Percentiles rank a stretch among this genome's conserved stretches.
Evolutionary conservation across 1,140 invertebrate species (phyloP).

Genomic region (Portunus trituberculatus): DNA sequence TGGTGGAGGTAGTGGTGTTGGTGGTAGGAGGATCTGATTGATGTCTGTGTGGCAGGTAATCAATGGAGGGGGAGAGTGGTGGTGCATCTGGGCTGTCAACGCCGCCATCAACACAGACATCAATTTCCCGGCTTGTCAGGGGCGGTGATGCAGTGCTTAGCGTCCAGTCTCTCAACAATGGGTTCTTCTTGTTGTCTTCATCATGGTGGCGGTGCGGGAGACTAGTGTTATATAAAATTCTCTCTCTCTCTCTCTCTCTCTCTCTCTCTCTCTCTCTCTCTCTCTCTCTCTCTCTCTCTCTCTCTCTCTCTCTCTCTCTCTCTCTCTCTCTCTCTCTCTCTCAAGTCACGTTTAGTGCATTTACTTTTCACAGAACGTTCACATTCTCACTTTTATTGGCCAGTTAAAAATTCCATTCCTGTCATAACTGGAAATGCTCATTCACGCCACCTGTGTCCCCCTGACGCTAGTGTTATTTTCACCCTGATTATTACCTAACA

Average conservation of each 20-base stretch:
- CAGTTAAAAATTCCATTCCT: no score
- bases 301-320: no score
- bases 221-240: neutral
- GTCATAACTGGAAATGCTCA: no score
- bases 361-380: no score
- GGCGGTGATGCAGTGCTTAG: neutral
- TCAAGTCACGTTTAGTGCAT: no score
- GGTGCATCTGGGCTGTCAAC: neutral
- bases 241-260: slow-evolving; percentile 7
- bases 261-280: neutral
- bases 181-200: neutral
- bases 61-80: neutral
- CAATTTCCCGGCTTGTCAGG: neutral
- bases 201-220: neutral
- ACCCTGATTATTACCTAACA: no score
- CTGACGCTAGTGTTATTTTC: no score
- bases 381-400: no score
- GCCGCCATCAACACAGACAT: neutral
- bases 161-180: neutral
- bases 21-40: neutral
- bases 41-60: neutral
- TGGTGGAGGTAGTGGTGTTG: no score
- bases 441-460: no score
- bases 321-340: no score
- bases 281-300: no score